Evolutionary conservation across 2,888 invertebrate species (phyloP), one percentile per base, ranked within the genome.

Genomic region (Bombyx huttoni): DNA sequence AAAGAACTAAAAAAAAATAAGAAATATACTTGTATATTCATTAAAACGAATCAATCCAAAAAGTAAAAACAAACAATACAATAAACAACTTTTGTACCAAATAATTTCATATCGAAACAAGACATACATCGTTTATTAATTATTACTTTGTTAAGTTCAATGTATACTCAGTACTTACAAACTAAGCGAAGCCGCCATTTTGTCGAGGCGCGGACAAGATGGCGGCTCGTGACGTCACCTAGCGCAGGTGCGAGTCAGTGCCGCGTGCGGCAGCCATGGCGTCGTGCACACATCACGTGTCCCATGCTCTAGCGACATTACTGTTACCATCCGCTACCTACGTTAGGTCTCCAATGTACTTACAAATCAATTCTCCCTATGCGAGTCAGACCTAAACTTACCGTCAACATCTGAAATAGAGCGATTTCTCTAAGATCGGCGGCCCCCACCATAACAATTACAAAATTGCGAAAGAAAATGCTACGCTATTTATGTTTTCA

Each of bases 331-430:
- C 61, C 67, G 64, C 70, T 75, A 75, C 78, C 73, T 75, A 76
- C 73, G 59, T 62, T 52, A 54, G 60, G 55, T 52, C 54, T 64
- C 61, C 56, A 64, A 48, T 51, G 67, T 76, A 77, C 78, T 78
- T 73, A 78, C 79, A 69, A 73, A 59, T 56, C 58, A 63, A 63
- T 59, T 64, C 67, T 65, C 69, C 76, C 79, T 78, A 79, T 68
- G 71, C 70, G 73, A 68, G 70, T 73, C 75, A 72, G 76, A 81
- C 78, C 85, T 84, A 82, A 64, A 87, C 88, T 87, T 87, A 88
- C 88, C 87, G 88, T 87, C 80, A 88, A 84, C 86, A 87, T 88
- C 88, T 87, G 87, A 84, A 87, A 88, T 82, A 86, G 85, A 87
- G 81, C 77, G 81, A 73, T 74, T 73, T 71, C 70, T 81, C 60